A percentile compares a stretch with the other conserved stretches of the same genome.
Evolutionary conservation across 2,888 invertebrate genomes (phyloP).

Genomic region (Dermolepida albohirtum): DNA sequence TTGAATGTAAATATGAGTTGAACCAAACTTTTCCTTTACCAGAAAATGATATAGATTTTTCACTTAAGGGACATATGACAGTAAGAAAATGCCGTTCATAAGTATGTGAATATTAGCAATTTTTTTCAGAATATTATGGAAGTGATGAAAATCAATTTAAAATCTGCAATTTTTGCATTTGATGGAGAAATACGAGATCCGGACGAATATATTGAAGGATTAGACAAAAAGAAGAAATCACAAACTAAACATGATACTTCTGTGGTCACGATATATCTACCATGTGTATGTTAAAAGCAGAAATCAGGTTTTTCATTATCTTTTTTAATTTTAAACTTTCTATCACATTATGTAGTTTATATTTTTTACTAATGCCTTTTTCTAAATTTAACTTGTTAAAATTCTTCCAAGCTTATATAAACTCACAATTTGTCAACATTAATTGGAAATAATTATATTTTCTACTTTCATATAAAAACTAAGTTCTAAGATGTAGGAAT

Average conservation of each 20-base stretch:
- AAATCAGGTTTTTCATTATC: conserved; percentile 18
- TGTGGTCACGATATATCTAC: conserved; percentile 76
- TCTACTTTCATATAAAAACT: too few species aligned
- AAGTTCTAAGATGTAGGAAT: too few species aligned
- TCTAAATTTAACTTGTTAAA: too few species aligned
- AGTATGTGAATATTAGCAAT: conserved; percentile 33
- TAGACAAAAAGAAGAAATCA: conserved; percentile 69
- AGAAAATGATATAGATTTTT: conserved; percentile 71
- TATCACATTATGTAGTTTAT: too few species aligned
- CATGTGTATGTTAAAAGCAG: conserved; percentile 70
- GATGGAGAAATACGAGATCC: conserved; percentile 77
- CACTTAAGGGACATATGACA: conserved; percentile 77
- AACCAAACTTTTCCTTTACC: conserved; percentile 80
- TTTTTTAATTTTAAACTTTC: too few species aligned
- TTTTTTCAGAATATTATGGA: conserved; percentile 71
- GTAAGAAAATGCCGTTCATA: conserved; percentile 61
- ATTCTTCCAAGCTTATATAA: too few species aligned
- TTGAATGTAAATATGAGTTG: conserved; percentile 82
- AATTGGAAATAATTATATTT: too few species aligned
- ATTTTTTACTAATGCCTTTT: too few species aligned
- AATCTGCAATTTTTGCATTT: conserved; percentile 77
- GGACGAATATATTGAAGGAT: conserved; percentile 73
- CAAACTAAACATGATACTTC: conserved; percentile 58
- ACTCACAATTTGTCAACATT: too few species aligned
- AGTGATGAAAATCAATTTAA: conserved; percentile 70